These are phyloP conservation scores for Platynereis dumerilii DNA, from an alignment of 2,888 invertebrate species.

Conservation along the genomic window DNA sequence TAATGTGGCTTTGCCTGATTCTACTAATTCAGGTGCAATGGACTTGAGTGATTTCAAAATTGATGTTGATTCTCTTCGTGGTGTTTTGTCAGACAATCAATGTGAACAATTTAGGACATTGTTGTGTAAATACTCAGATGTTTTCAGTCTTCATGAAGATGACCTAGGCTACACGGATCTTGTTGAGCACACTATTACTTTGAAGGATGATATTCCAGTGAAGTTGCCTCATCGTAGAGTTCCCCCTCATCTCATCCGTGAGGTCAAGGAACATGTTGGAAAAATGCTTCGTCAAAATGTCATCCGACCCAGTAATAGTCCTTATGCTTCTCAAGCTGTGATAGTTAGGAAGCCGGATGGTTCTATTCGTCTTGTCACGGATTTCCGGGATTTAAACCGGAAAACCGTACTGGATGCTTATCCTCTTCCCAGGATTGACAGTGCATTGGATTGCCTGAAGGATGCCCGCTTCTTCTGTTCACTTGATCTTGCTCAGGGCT, in stretches of 20 bases:
- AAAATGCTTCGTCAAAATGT: no score
- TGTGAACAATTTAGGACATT: no score
- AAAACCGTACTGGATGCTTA: constrained; percentile 32
- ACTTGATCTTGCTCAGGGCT: constrained; percentile 38
- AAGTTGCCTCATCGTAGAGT: no score
- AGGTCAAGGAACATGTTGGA: not conserved
- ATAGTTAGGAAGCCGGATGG: constrained; percentile 32
- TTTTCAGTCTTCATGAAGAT: not conserved
- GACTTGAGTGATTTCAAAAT: no score
- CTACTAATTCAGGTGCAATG: no score
- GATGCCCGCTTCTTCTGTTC: constrained; percentile 36
- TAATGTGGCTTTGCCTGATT: no score
- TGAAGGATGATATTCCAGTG: not conserved
- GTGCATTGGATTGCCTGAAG: constrained; percentile 31
- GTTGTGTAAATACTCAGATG: no score
- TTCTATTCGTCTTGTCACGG: no score
- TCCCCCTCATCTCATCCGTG: no score
- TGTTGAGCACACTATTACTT: not conserved
- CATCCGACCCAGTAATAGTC: no score
- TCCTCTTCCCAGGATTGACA: constrained; percentile 30
- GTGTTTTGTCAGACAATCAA: no score
- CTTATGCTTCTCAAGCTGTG: constrained; percentile 10
- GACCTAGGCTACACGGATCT: not conserved
- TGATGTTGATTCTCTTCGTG: no score
- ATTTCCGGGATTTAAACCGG: constrained; percentile 30